Base-by-base conservation (phyloP, 2,888 invertebrate species). In the Diaprepes abbreviatus region DNA sequence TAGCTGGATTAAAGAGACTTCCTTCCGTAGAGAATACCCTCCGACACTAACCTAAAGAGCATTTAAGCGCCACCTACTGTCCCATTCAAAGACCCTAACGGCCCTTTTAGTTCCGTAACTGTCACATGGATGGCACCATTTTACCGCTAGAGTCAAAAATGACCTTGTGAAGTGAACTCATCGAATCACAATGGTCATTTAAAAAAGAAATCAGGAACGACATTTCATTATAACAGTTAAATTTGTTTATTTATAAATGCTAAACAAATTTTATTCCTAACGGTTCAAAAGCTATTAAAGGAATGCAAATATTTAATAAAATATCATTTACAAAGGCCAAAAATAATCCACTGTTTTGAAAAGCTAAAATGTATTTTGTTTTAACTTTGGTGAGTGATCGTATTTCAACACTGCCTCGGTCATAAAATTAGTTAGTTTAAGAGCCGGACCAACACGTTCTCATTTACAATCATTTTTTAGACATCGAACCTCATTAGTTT, bases 271-370 rank as follows among this genome's bases (percentile, higher is more conserved):
- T 2, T 19, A 33, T 54, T 14, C n/a, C n/a, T n/a, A 35, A 28
- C 33, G 14, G 17, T 24, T 35, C 7, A 21, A 62, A 35, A 19
- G 36, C 6, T 16, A 12, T 38, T n/a, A 17, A 62, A 24, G 31
- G 24, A 55, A 48, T 63, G 31, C 24, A 68, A 69, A 68, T 64
- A 63, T 71, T 71, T 67, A 71, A 54, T 48, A 66, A 68, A 68
- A 24, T 65, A 57, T 71, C 59, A 38, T 57, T 66, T 66, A 40
- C 40, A 57, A 57, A 31, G 57, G 64, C 72, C 72, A 48, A 74
- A 78, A 78, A 75, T 78, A 76, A 77, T 76, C 73, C 72, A 19
- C n/a, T 76, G 77, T 76, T 78, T 78, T 77, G 72, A 77, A 74
- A 76, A 67, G 38, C 73, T 70, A 72, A 74, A 76, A 71, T 74